phyloP scores from a whole-genome alignment of 2,797 vertebrate species.

The Tympanoctomys barrerae region DNA sequence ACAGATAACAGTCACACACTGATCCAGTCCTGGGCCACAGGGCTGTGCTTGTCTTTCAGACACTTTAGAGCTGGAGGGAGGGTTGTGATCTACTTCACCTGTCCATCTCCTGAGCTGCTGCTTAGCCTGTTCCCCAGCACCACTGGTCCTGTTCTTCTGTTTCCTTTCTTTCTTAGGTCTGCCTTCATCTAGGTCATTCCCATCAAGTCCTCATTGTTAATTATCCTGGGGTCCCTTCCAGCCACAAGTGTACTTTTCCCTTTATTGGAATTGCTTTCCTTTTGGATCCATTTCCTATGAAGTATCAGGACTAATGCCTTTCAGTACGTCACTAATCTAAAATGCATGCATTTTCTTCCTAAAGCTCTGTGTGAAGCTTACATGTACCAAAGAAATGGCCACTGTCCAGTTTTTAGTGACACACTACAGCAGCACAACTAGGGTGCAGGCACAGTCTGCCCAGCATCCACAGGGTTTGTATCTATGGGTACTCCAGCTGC shows the following conservation, averaged over 20 bases:
- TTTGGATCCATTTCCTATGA: neutral
- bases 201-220: neutral
- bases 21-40: neutral
- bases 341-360: neutral
- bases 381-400: neutral
- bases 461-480: neutral
- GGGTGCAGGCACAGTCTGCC: neutral
- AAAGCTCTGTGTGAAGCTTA: neutral
- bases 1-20: neutral
- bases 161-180: neutral
- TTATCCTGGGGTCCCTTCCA: neutral
- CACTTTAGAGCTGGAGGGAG: neutral
- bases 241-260: neutral
- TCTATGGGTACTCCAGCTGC: too few relatives aligned
- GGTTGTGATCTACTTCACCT: neutral
- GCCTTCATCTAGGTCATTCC: neutral
- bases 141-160: neutral
- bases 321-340: neutral
- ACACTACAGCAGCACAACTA: neutral
- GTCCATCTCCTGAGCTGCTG: neutral
- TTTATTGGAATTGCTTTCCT: neutral
- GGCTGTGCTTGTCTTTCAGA: neutral
- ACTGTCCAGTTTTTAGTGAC: neutral
- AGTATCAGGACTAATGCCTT: neutral
- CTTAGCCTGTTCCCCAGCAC: neutral